Base-by-base conservation (phyloP, 2,797 vertebrate genomes). In the Brachymystax lenok region DNA sequence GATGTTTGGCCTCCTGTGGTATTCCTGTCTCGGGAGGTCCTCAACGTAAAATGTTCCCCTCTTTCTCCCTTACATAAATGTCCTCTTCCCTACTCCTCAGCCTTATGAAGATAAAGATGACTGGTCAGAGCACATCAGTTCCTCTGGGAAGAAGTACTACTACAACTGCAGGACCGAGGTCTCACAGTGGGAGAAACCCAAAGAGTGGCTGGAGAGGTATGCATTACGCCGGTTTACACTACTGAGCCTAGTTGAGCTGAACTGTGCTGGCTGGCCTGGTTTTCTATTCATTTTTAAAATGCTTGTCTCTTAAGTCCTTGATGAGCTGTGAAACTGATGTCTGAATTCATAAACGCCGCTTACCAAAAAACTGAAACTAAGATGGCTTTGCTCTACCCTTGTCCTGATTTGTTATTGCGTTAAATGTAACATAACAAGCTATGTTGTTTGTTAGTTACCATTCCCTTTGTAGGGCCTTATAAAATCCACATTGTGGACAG, bases 71-170 rank as follows among this genome's bases (percentile, higher is more conserved):
- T 21, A 19, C 46, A n/a, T 24, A n/a, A 3, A n/a, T 64, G n/a
- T 63, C 16, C 8, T 33, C n/a, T 28, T 69, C 5, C 17, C 66
- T 74, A 61, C 54, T 16, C 27, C 90, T 87, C 89, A 99, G 98
- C 93, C 96, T 81, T 96, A 96, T 0, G 98, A 99, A 92, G 97
- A 97, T 83, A 94, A 96, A 14, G 98, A 98, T 86, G 97, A 99
- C 91, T 99, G 98, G 98, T 99, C 98, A 82, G 98, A 99, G 83
- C 98, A 99, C 94, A 99, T 99, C 95, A 99, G 98, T 94, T 99
- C 98, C 76, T 99, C 98, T 87, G 98, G 98, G 81, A 99, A 99
- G 92, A 99, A 99, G 27, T 99, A 99, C 88, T 99, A 99, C 89
- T 99, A 99, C 93, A 99, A 99, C 92, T 99, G 98, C 92, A 94